Percentiles rank a stretch among this genome's conserved stretches.
Conservation (phyloP, 2,113 vertebrate genomes). For the Gobiocypris rarus region DNA sequence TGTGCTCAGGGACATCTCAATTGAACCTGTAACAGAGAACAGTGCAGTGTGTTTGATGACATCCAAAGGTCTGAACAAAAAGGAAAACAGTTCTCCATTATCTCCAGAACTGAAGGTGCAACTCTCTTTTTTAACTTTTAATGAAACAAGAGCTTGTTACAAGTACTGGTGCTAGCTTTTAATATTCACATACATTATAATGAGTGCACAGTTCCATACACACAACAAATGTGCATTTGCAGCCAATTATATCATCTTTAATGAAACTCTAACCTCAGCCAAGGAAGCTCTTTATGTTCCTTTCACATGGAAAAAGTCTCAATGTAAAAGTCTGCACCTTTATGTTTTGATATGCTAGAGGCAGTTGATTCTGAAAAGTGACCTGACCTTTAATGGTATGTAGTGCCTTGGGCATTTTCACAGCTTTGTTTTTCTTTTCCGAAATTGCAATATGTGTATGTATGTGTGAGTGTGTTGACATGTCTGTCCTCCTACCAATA, state of each 20-base stretch:
- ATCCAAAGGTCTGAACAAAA: background rate
- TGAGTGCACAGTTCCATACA: background rate
- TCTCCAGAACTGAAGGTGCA: constrained; percentile 3
- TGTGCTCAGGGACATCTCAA: constrained; percentile 29
- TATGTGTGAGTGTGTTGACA: background rate
- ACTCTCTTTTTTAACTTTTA: constrained; percentile 33
- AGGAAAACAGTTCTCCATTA: constrained; percentile 28
- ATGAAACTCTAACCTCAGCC: constrained; percentile 3
- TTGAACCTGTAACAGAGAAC: constrained; percentile 22
- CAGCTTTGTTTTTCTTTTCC: constrained; percentile 25
- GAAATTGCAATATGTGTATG: background rate
- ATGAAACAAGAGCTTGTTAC: constrained; percentile 31
- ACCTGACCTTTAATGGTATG: constrained; percentile 51
- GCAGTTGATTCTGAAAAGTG: constrained; percentile 36
- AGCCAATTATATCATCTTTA: constrained; percentile 30
- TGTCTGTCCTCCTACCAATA: background rate
- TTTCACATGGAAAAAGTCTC: constrained; percentile 2
- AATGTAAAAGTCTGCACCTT: background rate
- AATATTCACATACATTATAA: constrained; percentile 35
- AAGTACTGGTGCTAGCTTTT: background rate
- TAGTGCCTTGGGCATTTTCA: constrained; percentile 22
- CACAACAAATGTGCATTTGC: background rate
- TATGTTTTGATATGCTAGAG: constrained; percentile 40
- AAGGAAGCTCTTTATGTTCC: constrained; percentile 4
- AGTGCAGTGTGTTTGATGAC: background rate